These are phyloP conservation scores for Galeruca laticollis DNA, from an alignment of 2,888 invertebrate species.

Conservation along the genomic window DNA sequence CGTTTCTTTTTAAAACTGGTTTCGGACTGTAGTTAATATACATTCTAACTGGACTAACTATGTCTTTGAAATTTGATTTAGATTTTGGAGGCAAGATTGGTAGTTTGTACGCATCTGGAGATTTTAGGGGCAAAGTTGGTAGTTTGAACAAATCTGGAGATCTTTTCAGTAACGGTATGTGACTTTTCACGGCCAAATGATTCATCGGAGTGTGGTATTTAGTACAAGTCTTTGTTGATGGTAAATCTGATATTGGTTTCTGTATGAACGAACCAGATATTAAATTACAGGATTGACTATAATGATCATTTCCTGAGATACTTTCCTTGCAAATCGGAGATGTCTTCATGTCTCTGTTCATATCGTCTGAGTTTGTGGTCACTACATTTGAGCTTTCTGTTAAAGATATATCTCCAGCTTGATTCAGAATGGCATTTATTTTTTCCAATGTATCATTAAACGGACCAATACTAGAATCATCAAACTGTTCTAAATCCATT, in stretches of 20 bases:
- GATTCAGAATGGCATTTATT: constrained; percentile 34
- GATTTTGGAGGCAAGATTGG: constrained; percentile 5
- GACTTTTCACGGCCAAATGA: neutral
- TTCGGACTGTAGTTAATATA: constrained; percentile 44
- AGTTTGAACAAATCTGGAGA: constrained; percentile 14
- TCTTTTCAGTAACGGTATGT: constrained; percentile 14
- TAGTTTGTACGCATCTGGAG: constrained; percentile 5
- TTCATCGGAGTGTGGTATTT: neutral
- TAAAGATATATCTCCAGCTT: constrained; percentile 8
- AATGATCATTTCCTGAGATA: neutral
- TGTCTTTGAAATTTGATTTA: constrained; percentile 31
- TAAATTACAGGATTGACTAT: constrained; percentile 12
- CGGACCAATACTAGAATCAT: constrained; percentile 25
- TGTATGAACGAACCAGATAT: constrained; percentile 33
- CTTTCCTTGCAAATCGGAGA: constrained; percentile 2
- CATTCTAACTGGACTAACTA: constrained; percentile 42
- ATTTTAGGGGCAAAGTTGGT: constrained; percentile 5
- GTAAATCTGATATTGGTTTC: constrained; percentile 1
- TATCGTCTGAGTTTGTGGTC: neutral
- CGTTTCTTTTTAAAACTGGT: constrained; percentile 32
- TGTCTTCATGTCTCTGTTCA: neutral
- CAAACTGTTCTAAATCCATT: constrained; percentile 37
- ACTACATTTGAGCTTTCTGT: neutral
- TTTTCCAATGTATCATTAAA: constrained; percentile 40
- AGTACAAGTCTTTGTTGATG: neutral